Evolutionary conservation across 2,888 invertebrate genomes (phyloP).

Genomic region (Lamproptera curius): DNA sequence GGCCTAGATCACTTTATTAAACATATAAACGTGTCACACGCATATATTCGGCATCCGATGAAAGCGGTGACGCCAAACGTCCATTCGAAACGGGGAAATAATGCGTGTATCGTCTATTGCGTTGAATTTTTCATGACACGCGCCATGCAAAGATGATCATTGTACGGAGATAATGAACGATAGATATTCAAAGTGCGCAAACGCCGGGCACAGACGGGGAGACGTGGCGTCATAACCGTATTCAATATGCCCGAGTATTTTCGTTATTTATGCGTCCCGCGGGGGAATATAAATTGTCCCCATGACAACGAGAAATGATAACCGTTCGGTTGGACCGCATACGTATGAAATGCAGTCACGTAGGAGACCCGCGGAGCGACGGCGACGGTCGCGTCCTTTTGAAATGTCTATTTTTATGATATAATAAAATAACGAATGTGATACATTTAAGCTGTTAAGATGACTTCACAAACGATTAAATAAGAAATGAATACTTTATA

Average conservation of each 20-base stretch:
- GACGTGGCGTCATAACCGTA: constrained; percentile 27
- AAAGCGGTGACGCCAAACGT: neutral
- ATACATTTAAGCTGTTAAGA: neutral
- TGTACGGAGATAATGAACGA: constrained; percentile 11
- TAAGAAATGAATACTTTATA: neutral
- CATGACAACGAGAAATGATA: neutral
- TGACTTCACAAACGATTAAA: neutral
- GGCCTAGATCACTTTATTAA: no score
- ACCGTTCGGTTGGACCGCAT: neutral
- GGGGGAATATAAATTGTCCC: constrained; percentile 15
- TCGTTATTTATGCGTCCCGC: constrained; percentile 20
- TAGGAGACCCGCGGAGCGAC: neutral
- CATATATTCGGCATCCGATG: no score
- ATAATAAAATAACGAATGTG: neutral
- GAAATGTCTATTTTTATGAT: no score
- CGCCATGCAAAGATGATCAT: constrained; percentile 15
- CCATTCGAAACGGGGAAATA: neutral
- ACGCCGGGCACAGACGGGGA: constrained; percentile 20
- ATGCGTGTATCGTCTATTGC: neutral
- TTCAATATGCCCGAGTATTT: constrained; percentile 26
- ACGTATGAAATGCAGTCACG: constrained; percentile 5
- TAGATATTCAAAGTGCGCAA: constrained; percentile 16
- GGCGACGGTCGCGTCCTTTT: neutral
- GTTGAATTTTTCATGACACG: constrained; percentile 12
- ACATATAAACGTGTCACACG: no score